phyloP scores from a whole-genome alignment of 2,888 invertebrate genomes.

The Eupithecia pulchellata region DNA sequence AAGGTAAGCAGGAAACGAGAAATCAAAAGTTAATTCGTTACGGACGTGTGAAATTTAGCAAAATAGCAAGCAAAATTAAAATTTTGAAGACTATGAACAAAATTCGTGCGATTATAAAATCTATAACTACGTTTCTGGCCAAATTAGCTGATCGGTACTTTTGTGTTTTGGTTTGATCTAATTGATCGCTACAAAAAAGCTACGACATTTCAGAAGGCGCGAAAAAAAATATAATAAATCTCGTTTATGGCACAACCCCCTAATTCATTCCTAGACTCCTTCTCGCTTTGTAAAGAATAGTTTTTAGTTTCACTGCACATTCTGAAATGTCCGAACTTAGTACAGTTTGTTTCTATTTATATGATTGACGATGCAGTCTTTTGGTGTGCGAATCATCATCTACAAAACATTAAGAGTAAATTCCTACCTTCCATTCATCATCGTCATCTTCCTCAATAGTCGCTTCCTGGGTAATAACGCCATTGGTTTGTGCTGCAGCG shows the following conservation, averaged over 20 bases:
- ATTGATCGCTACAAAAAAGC: conserved; percentile 9
- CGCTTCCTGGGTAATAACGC: conserved; percentile 70
- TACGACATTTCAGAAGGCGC: not conserved
- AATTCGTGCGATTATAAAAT: not conserved
- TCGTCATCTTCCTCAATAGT: conserved; percentile 81
- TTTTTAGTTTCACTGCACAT: not conserved
- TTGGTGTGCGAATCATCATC: not conserved
- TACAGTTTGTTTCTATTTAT: not conserved
- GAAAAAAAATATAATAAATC: not conserved
- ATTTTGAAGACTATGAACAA: conserved; percentile 18
- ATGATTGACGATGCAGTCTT: not conserved
- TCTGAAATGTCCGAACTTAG: not conserved
- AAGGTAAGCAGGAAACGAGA: conserved; percentile 37
- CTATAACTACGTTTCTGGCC: not conserved
- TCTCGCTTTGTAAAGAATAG: not conserved
- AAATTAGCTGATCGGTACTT: conserved; percentile 13
- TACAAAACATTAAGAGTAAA: not conserved
- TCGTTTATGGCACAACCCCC: not conserved
- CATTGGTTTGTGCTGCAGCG: conserved; percentile 67
- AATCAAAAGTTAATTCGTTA: conserved; percentile 29
- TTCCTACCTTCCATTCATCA: conserved; percentile 87
- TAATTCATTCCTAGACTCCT: not conserved
- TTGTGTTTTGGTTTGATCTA: not conserved
- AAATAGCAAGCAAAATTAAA: conserved; percentile 20
- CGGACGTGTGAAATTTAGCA: conserved; percentile 22